These are phyloP conservation scores for Helogale parvula DNA, from an alignment of 2,113 vertebrate species.

Conservation along the genomic window DNA sequence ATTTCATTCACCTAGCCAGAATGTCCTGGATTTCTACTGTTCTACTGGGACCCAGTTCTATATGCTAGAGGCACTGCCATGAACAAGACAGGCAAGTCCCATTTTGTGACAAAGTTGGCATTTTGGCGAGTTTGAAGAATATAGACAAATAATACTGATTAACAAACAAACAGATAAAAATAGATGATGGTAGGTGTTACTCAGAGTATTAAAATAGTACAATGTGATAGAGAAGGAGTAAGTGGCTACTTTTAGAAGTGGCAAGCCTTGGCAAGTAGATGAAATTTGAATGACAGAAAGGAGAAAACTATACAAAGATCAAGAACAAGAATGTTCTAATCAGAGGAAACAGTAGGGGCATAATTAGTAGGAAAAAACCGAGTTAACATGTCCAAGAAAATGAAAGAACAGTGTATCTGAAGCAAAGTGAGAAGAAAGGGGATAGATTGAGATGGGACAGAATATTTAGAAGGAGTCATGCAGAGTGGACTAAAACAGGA, in stretches of 20 bases:
- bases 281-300: neutral
- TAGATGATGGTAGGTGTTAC: neutral
- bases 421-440: neutral
- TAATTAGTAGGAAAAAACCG: neutral
- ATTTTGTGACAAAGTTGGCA: neutral
- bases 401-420: neutral
- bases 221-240: neutral
- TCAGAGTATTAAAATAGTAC: neutral
- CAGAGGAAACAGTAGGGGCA: neutral
- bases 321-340: neutral
- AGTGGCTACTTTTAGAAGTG: neutral
- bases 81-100: neutral
- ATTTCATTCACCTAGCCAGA: neutral
- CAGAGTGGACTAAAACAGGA: neutral
- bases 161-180: neutral
- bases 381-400: neutral
- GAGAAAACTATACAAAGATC: neutral
- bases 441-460: neutral
- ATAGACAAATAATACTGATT: neutral
- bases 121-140: constrained; percentile 5
- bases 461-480: neutral
- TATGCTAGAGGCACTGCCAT: neutral
- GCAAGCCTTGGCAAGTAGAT: neutral
- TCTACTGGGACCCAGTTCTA: neutral
- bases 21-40: neutral